A percentile compares a stretch with the other conserved stretches of the same genome.
Evolutionary conservation across 2,113 vertebrate species (phyloP).

Genomic region (Pygoscelis adeliae): DNA sequence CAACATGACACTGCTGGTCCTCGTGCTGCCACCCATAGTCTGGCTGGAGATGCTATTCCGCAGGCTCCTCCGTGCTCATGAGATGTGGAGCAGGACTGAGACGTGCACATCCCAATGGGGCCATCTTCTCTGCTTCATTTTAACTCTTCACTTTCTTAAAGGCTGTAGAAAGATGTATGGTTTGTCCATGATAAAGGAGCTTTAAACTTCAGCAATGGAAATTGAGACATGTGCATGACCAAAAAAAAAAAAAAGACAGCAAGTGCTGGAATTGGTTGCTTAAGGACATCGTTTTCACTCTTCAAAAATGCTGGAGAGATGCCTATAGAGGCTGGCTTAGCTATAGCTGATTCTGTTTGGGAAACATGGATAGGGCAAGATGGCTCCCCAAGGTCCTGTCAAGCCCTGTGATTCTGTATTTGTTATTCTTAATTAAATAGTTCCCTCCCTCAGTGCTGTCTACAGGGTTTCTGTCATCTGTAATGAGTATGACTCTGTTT

Average conservation of each 20-base stretch:
- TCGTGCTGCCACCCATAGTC: neutral
- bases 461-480: neutral
- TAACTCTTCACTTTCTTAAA: neutral
- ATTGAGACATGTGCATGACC: neutral
- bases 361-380: neutral
- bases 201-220: neutral
- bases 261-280: neutral
- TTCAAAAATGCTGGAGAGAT: neutral
- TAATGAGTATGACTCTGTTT: neutral
- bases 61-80: fast-evolving
- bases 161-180: neutral
- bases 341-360: neutral
- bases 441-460: neutral
- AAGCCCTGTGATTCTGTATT: neutral
- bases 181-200: neutral
- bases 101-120: fast-evolving
- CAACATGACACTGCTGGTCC: neutral
- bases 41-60: neutral
- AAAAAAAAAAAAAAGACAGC: neutral
- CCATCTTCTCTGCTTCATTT: neutral
- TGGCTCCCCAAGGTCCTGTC: neutral
- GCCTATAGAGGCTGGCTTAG: neutral
- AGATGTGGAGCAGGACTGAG: neutral
- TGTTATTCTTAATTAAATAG: slow-evolving; percentile 14
- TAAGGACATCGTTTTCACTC: neutral